Base-by-base conservation (phyloP, 2,888 invertebrate genomes). In the Chromoteleia sp. region DNA sequence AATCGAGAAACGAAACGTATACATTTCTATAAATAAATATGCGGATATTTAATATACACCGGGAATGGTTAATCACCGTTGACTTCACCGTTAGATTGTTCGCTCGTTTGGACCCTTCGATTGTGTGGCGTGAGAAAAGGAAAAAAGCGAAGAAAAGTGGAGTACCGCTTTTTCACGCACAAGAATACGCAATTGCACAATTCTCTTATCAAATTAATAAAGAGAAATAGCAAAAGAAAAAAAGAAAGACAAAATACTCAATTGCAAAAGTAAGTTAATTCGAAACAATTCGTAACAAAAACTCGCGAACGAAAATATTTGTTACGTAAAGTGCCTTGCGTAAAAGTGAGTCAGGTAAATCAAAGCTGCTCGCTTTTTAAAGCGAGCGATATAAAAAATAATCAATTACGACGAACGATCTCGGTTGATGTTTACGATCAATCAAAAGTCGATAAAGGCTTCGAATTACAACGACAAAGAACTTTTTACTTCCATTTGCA, bases 51-150 rank as follows among this genome's bases (percentile, higher is more conserved):
- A 45, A 78, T 65, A 58, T 65, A 50, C 48, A 41, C 43, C 50
- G 25, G 36, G 50, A 21, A 73, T 30, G 39, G 50, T 67, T 39
- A 61, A 79, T 79, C 73, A 61, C 79, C 73, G 73, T 79, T 73
- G 65, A 68, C 61, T 79, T 73, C 73, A 79, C 68, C 67, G 73
- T 74, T 79, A 79, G 59, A 59, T 54, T 15, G 54, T 19, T 68
- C 41, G 21, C 19, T 67, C 54, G 29, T 29, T 54, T 25, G 15
- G 39, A 39, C 19, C 43, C 48, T 33, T 39, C 58, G 36, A 21
- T 54, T 71, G 52, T 48, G 52, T 14, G 52, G 15, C 45, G 70
- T 61, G 70, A 71, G 63, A 71, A 77, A 54, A 56, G 29, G 54
- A 52, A 63, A 74, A 70, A 71, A 58, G 63, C 36, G 58, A 56